These are phyloP conservation scores for Thinocorus orbignyianus DNA, from an alignment of 2,113 vertebrate species.

Conservation along the genomic window DNA sequence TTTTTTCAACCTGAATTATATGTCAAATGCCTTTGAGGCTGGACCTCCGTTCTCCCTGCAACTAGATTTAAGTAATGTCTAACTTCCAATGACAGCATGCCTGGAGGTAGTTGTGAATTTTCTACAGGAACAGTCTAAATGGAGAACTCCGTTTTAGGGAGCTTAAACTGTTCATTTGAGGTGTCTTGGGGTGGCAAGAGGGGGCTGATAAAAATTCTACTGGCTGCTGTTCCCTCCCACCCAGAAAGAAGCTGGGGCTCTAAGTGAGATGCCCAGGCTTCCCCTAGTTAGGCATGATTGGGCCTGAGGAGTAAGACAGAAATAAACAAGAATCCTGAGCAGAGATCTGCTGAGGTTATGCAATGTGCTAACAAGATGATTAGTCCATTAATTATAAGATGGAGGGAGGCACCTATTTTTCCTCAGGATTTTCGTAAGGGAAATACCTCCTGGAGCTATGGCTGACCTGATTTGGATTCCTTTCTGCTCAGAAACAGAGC, in stretches of 20 bases:
- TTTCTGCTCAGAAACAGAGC: not conserved
- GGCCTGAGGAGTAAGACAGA: not conserved
- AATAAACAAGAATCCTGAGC: not conserved
- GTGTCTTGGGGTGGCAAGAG: not conserved
- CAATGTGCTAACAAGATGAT: not conserved
- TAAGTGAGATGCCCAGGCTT: not conserved
- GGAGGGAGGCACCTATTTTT: not conserved
- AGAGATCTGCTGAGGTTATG: not conserved
- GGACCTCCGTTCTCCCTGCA: not conserved
- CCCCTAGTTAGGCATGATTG: fast-evolving
- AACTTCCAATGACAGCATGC: not conserved
- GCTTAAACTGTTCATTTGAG: not conserved
- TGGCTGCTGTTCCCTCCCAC: not conserved
- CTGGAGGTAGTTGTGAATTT: not conserved
- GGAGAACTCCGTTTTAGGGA: not conserved
- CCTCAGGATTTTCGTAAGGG: not conserved
- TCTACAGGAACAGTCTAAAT: not conserved
- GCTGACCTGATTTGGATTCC: not conserved
- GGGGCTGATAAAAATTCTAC: not conserved
- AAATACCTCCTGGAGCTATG: not conserved
- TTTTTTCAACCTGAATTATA: not conserved
- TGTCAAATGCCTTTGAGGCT: not conserved
- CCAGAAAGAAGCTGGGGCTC: not conserved
- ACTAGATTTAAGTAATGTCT: not conserved
- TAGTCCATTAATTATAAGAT: not conserved